phyloP scores from a whole-genome alignment of 2,113 vertebrate species.

The Saccopteryx bilineata region DNA sequence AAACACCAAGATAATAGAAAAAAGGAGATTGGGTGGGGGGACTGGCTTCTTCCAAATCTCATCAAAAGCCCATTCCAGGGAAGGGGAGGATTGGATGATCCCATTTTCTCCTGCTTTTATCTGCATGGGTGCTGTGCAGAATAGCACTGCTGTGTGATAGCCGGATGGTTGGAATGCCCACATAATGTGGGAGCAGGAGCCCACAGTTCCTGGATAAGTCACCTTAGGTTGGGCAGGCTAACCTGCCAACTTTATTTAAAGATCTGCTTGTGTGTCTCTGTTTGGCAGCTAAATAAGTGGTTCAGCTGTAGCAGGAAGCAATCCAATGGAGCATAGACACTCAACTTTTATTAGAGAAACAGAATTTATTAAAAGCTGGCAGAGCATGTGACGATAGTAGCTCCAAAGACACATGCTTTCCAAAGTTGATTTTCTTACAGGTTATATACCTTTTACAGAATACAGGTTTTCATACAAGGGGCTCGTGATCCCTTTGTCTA shows the following conservation, averaged over 20 bases:
- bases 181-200: not conserved
- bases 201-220: not conserved
- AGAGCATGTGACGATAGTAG: too few relatives aligned
- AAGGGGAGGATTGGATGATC: not conserved
- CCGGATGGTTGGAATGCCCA: not conserved
- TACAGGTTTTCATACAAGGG: too few relatives aligned
- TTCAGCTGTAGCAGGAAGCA: too few relatives aligned
- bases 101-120: not conserved
- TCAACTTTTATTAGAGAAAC: too few relatives aligned
- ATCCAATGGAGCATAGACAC: too few relatives aligned
- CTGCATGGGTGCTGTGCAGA: not conserved
- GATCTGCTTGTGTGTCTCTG: not conserved
- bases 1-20: not conserved
- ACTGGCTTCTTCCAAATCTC: not conserved
- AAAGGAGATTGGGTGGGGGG: not conserved
- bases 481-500: too few relatives aligned
- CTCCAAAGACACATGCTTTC: too few relatives aligned
- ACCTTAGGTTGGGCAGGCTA: constrained; percentile 1
- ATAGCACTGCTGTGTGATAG: not conserved
- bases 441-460: too few relatives aligned
- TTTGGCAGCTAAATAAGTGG: too few relatives aligned
- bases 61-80: not conserved
- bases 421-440: too few relatives aligned
- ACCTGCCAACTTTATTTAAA: constrained; percentile 13
- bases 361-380: too few relatives aligned